Base-by-base conservation (phyloP, 2,113 vertebrate genomes). In the Antennarius striatus region DNA sequence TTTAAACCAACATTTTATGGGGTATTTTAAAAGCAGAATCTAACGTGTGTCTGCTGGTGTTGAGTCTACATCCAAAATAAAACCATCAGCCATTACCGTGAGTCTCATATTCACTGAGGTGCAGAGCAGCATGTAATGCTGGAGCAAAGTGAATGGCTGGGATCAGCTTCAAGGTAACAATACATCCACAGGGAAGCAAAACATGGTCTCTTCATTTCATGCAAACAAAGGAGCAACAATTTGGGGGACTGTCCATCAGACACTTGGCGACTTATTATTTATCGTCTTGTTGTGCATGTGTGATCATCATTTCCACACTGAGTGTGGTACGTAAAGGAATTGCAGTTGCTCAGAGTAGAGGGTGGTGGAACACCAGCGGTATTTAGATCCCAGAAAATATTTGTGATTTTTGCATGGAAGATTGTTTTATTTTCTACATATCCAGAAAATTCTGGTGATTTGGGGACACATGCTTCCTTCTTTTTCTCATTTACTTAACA, bases 91-190 rank as follows among this genome's bases (percentile, higher is more conserved):
- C 71, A 77, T 80, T 68, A 72, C 82, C 87, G 76, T 77, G 83
- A 56, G 32, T 36, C 78, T 73, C 60, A 66, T 39, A 80, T 39
- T 74, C 63, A 71, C 63, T 52, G 62, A 86, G 68, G 75, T 79
- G 80, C 79, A 86, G 79, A 70, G 82, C 56, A 63, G 43, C 81
- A 79, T 69, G 53, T 82, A 82, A 86, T 77, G 79, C 69, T 80
- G 66, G 74, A 46, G 53, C 68, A 53, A 71, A 70, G 71, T 48
- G 32, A 32, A 15, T 30, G 15, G 54, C 68, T 66, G 39, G 57
- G 5, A 54, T 68, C 71, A 47, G 53, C 42, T 78, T 75, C 52
- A 56, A 62, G 69, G 67, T 81, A 65, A 52, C 59, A 74, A 40
- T 22, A 63, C 54, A 68, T 61, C 62, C 45, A 51, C 68, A 67